Evolutionary conservation across 2,797 vertebrate species (phyloP), one percentile per base, ranked within the genome.

Genomic region (Cynodonichthys magdalenae): DNA sequence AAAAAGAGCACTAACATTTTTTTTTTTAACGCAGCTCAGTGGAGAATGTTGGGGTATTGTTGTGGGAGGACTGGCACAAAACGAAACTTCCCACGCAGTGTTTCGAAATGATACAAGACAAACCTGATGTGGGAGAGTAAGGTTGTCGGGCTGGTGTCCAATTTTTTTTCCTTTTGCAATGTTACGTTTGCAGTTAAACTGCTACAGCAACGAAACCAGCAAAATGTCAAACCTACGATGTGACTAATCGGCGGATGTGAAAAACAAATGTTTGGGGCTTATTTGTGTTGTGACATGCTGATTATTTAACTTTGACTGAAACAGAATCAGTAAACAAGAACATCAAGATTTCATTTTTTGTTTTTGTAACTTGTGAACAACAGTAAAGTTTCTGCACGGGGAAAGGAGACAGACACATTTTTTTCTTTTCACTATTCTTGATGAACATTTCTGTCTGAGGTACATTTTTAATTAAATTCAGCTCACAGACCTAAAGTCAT

Each of bases 41-140:
- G 34, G 48, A 70, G 59, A 75, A 54, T 20, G 28, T 18, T 70
- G 67, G 19, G 71, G 27, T 15, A 12, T 36, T 28, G 36, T 2
- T 59, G 72, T 71, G 49, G 47, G 73, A 47, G 54, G 31, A 10
- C 49, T 66, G 7, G 10, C 6, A 0, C 12, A 7, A 27, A 66
- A 44, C 59, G 31, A 42, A 70, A 77, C 53, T 4, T 28, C 66
- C 45, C 48, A n/a, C n/a, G 46, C 7, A 2, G 15, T 46, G 31
- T 60, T 85, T 67, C 75, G 19, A 71, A 80, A 80, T 70, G 74
- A 60, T 71, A 65, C 28, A 47, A 60, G 53, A 18, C 63, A 44
- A 17, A 58, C 49, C 29, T 20, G 15, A 49, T 29, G 41, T 18
- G 24, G 36, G 28, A 29, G 5, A 7, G 15, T 18, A 18, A 28